These are phyloP conservation scores for Brachyptera risi DNA, from an alignment of 2,888 invertebrate genomes.

Conservation along the genomic window DNA sequence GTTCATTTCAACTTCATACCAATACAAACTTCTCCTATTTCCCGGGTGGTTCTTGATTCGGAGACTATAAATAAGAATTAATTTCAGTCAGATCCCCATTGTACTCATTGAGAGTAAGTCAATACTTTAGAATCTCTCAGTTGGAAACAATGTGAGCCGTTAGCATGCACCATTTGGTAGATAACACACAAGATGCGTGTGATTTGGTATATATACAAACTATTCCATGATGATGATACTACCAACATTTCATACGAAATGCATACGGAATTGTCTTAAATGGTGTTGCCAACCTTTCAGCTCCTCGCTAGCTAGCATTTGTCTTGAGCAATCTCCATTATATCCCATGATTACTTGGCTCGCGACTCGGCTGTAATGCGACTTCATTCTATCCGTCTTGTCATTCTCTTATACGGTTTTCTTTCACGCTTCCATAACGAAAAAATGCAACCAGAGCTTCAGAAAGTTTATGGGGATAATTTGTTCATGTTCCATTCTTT, in stretches of 20 bases:
- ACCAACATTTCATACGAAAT: too few species aligned
- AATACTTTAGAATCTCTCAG: neutral
- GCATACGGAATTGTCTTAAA: slow-evolving; percentile 12
- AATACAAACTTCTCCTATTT: too few species aligned
- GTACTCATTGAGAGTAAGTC: too few species aligned
- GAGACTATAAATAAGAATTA: too few species aligned
- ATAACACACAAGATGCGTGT: too few species aligned
- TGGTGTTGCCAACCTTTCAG: neutral
- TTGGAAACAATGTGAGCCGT: neutral
- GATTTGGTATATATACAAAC: too few species aligned
- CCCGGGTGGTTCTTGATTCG: too few species aligned
- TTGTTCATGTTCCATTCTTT: slow-evolving; percentile 22
- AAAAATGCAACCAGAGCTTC: slow-evolving; percentile 15
- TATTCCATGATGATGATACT: too few species aligned
- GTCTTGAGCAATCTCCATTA: slow-evolving; percentile 12
- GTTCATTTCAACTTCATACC: too few species aligned
- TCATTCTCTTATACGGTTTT: slow-evolving; percentile 12
- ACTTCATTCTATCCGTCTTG: slow-evolving; percentile 13
- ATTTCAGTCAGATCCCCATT: too few species aligned
- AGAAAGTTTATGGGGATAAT: slow-evolving; percentile 22
- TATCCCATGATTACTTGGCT: slow-evolving; percentile 13
- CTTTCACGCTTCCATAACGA: slow-evolving; percentile 20
- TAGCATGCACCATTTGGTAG: too few species aligned
- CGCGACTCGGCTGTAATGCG: slow-evolving; percentile 8
- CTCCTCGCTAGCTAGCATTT: neutral